Base-by-base conservation (phyloP, 2,113 vertebrate genomes). In the Plotosus lineatus region DNA sequence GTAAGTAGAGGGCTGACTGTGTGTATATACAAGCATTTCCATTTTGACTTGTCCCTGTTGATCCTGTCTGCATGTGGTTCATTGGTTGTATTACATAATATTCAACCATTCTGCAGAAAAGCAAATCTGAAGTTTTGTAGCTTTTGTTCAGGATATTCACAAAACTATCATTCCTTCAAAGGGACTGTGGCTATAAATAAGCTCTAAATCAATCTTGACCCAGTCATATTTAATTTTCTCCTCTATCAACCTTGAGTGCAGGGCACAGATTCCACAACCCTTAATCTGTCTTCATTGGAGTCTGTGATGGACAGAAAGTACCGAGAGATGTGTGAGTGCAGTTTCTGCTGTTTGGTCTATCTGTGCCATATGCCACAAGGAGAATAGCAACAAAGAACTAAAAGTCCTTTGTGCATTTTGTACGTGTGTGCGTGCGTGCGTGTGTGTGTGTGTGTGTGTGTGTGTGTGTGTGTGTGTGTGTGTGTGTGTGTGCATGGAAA, bases 371-470 rank as follows among this genome's bases (percentile, higher is more conserved):
- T 78, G 85, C 81, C 79, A 74, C 51, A 71, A 51, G 58, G 82
- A 82, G 53, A 80, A 58, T 75, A 78, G 74, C 21, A 55, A 61
- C 83, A 77, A 72, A 83, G 84, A 79, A 89, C 80, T 78, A 85
- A 69, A 38, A 68, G 31, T 4, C 21, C 4, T 28, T 26, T 40
- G 26, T 68, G 4, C 53, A 17, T 77, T n/a, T n/a, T n/a, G 31
- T 40, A 31, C 75, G 79, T 73, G 26, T 56, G 42, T 17, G 40
- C 48, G 55, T 69, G 69, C 38, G 79, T 74, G 69, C 40, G 23
- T 77, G 36, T 75, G 44, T 55, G 61, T n/a, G 23, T 65, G 68
- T 74, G 55, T 69, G 82, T 68, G 71, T 60, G 61, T 33, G 69
- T 48, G 48, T 51, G 69, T 42, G 66, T 73, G 33, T 73, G 68